These are phyloP conservation scores for Salminus brasiliensis DNA, from an alignment of 2,113 vertebrate genomes.

Conservation along the genomic window DNA sequence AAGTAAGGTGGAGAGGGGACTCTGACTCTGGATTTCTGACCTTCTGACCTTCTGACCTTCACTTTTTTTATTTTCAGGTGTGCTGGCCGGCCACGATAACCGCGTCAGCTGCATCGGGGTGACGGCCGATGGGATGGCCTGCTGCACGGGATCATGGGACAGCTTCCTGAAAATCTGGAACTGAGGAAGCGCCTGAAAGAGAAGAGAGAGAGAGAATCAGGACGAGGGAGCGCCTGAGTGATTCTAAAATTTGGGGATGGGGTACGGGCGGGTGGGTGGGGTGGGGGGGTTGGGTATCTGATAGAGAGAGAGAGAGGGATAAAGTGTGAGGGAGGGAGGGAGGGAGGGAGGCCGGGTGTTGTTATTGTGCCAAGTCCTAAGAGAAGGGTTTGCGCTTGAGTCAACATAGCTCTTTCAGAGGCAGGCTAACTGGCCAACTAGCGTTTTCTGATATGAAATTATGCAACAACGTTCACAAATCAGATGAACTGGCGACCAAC, in stretches of 20 bases:
- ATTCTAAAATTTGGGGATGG: constrained; percentile 25
- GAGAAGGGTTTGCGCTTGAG: constrained; percentile 43
- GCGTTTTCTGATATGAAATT: constrained; percentile 38
- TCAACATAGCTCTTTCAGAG: constrained; percentile 42
- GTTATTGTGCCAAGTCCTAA: constrained; percentile 71
- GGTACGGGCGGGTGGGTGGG: too few species aligned
- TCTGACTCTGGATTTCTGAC: too few species aligned
- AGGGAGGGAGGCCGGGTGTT: too few species aligned
- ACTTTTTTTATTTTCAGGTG: constrained; percentile 73
- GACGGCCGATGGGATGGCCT: constrained; percentile 91
- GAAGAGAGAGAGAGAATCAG: constrained; percentile 27
- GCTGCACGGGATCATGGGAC: constrained; percentile 97
- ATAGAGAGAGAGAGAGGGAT: constrained; percentile 35
- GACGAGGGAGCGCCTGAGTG: constrained; percentile 3
- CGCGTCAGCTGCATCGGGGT: constrained; percentile 96
- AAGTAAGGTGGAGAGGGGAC: not conserved
- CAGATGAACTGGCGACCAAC: not conserved
- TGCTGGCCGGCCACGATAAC: constrained; percentile 95
- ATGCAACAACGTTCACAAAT: constrained; percentile 23
- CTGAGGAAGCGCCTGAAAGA: constrained; percentile 64
- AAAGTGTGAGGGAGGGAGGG: constrained; percentile 45
- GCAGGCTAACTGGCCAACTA: constrained; percentile 40
- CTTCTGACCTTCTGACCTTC: not conserved
- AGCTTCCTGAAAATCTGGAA: constrained; percentile 99
- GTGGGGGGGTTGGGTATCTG: constrained; percentile 39